Conservation (phyloP, 2,888 invertebrate genomes). For the Chorisops tibialis region DNA sequence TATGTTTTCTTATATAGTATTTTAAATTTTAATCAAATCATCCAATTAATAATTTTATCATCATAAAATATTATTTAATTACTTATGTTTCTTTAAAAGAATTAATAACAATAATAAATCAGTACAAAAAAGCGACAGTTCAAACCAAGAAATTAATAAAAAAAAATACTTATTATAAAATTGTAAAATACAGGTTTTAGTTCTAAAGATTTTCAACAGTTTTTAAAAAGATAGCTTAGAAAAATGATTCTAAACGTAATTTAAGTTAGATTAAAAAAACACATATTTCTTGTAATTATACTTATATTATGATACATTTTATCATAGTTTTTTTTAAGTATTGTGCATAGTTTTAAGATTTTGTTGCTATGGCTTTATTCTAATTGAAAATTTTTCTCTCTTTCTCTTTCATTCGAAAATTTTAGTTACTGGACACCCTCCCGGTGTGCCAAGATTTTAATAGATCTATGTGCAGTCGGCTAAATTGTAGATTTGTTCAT, state of each 20-base stretch:
- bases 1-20: background rate
- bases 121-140: too few species aligned
- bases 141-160: too few species aligned
- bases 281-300: too few species aligned
- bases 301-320: background rate
- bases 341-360: background rate
- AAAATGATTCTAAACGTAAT: too few species aligned
- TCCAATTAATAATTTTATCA: background rate
- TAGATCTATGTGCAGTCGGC: conserved; percentile 93
- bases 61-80: too few species aligned
- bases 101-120: too few species aligned
- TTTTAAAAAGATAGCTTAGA: too few species aligned
- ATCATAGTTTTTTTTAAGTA: background rate
- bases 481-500: conserved; percentile 98
- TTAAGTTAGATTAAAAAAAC: too few species aligned
- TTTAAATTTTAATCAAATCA: background rate
- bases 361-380: background rate
- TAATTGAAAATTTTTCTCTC: conserved; percentile 22
- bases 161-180: too few species aligned
- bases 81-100: too few species aligned
- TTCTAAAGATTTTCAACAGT: too few species aligned
- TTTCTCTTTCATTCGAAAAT: conserved; percentile 41
- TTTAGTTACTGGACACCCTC: conserved; percentile 99
- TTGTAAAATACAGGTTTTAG: too few species aligned
- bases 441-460: conserved; percentile 99